Conservation (phyloP, 2,113 vertebrate genomes). For the Chloroceryle aenea region DNA sequence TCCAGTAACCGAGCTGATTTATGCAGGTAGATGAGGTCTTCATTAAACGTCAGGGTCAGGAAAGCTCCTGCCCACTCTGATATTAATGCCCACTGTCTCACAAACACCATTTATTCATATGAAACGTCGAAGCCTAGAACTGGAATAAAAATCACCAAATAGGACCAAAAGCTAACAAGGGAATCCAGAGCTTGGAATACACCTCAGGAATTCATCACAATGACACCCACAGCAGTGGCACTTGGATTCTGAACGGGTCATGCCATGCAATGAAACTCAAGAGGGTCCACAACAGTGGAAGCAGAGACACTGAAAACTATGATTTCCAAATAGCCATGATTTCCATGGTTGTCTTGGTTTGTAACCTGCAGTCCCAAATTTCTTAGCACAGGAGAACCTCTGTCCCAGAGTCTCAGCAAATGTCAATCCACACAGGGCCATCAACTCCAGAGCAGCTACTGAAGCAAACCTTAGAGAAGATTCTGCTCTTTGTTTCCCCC, state of each 20-base stretch:
- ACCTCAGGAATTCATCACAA: not conserved
- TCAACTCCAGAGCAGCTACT: not conserved
- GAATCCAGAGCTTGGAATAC: not conserved
- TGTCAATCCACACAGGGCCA: not conserved
- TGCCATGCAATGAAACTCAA: not conserved
- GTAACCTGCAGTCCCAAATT: not conserved
- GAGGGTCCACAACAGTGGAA: not conserved
- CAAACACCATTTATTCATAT: constrained; percentile 9
- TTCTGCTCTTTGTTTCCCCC: not conserved
- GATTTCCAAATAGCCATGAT: not conserved
- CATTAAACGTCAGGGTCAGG: not conserved
- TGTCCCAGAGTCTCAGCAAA: not conserved
- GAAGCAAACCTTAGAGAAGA: not conserved
- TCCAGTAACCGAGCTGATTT: not conserved
- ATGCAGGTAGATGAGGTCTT: constrained; percentile 9
- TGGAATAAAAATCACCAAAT: not conserved
- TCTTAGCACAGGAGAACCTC: not conserved
- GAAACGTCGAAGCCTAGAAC: constrained; percentile 5
- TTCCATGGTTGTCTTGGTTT: not conserved
- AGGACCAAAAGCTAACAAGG: not conserved
- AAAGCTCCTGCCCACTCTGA: not conserved
- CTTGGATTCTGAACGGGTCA: not conserved
- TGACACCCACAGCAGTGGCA: not conserved
- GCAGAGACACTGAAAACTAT: not conserved
- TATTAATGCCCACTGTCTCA: not conserved